phyloP scores from a whole-genome alignment of 2,797 vertebrate genomes.

The Chrysocyon brachyurus region DNA sequence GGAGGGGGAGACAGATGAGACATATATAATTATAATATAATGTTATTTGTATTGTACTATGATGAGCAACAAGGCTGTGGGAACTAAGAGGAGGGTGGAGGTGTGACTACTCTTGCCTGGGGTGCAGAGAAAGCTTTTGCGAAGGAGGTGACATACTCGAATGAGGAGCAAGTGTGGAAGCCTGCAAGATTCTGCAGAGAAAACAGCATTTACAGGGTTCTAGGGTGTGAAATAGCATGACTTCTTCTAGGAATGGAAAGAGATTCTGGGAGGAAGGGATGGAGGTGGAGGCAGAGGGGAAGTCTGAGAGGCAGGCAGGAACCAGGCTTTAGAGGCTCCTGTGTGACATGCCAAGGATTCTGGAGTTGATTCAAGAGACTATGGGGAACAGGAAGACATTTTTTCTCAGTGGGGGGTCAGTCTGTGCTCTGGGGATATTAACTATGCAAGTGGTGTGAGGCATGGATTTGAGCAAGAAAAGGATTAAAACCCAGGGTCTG shows the following conservation, averaged over 20 bases:
- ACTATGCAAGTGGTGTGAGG: background rate
- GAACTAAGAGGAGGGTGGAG: background rate
- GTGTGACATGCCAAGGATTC: background rate
- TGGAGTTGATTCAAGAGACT: background rate
- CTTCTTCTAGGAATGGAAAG: conserved; percentile 13
- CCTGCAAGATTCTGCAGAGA: conserved; percentile 5
- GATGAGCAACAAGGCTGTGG: conserved; percentile 12
- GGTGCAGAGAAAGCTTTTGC: conserved; percentile 5
- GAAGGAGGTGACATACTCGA: background rate
- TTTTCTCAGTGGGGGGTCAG: background rate
- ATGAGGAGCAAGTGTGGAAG: conserved; percentile 30
- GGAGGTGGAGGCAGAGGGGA: background rate
- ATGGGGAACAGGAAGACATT: accelerated
- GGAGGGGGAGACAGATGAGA: background rate
- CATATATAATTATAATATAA: background rate
- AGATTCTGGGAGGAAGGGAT: background rate
- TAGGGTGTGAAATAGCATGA: background rate
- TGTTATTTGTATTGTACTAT: background rate
- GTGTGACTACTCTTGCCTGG: background rate
- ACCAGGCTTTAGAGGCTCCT: background rate
- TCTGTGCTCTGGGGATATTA: background rate
- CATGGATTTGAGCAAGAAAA: background rate
- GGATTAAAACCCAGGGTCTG: background rate
- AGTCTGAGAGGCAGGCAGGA: background rate
- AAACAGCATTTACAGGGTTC: conserved; percentile 19